Conservation (phyloP, 2,113 vertebrate species). For the Vanacampus margaritifer region DNA sequence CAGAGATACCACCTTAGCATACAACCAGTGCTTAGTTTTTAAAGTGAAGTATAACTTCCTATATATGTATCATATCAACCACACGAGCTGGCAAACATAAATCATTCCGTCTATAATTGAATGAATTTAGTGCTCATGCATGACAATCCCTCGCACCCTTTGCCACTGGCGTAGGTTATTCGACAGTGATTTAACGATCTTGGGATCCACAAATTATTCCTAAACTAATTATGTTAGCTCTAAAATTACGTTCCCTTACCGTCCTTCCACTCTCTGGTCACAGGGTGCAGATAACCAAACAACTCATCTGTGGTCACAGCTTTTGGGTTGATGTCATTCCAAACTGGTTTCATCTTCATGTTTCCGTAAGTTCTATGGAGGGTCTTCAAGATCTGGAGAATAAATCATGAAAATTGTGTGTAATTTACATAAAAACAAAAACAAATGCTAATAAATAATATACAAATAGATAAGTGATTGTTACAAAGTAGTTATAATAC, state of each 20-base stretch:
- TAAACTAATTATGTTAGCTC: background rate
- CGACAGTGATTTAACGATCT: background rate
- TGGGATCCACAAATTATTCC: no score
- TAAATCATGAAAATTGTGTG: background rate
- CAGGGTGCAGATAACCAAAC: slow-evolving; percentile 74
- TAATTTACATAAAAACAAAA: background rate
- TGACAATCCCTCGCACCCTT: no score
- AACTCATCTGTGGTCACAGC: slow-evolving; percentile 72
- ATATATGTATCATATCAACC: no score
- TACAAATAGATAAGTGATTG: background rate
- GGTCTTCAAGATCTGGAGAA: slow-evolving; percentile 70
- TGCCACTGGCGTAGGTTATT: no score
- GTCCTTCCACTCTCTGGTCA: slow-evolving; percentile 75
- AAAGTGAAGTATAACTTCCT: no score
- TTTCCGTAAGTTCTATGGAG: slow-evolving; percentile 67
- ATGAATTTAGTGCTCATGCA: no score
- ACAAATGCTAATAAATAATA: background rate
- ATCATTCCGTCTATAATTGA: no score
- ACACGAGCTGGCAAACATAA: no score
- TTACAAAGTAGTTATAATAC: background rate
- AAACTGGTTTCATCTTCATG: slow-evolving; percentile 70
- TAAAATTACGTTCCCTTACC: slow-evolving; percentile 50
- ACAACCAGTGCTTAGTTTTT: no score
- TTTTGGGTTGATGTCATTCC: slow-evolving; percentile 73
- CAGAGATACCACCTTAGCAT: no score